Evolutionary conservation across 1,140 invertebrate species (phyloP), one percentile per base, ranked within the genome.

Genomic region (Penaeus vannamei): DNA sequence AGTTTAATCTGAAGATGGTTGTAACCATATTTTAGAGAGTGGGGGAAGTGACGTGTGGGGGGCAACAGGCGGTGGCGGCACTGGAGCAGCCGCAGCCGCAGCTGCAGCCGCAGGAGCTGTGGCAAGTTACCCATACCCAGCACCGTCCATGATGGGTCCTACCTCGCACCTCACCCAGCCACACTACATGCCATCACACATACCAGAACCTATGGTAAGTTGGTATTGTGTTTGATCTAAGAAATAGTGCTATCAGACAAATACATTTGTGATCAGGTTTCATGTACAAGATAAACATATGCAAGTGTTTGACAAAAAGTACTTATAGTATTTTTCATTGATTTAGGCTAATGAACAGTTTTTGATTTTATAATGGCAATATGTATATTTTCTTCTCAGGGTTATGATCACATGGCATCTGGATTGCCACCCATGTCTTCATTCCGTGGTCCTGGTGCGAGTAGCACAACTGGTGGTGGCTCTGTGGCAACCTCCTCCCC

Each of bases 381-480:
- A 86, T 86, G 91, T 90, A 85, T 90, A 22, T 88, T 77, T 66
- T 87, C 93, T 91, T 94, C 94, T 91, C 95, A 95, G 92, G 95
- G 93, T 86, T 94, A 94, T 90, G 94, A 94, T 91, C 94, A 94
- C 92, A 94, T 95, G 92, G 94, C 96, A 92, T 96, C 97, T 46
- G 95, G 95, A 84, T 94, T 98, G 93, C 97, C 97, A 87, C 97
- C 98, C 62, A 98, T 99, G 97, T 98, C 97, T 85, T 97, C 97
- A 90, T 97, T 99, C 94, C 95, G 88, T 91, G 94, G 95, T 17
- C 85, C 87, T 91, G 93, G 89, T n/a, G 91, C 88, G 90, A 81
- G 91, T 88, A 90, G 91, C 91, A 79, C 90, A 82, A 90, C 89
- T 85, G 76, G 85, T 61, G 87, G 92, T 91, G 89, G 90, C 32